These are phyloP conservation scores for Melipona quadrifasciata DNA, from an alignment of 1,140 invertebrate species.

Conservation along the genomic window DNA sequence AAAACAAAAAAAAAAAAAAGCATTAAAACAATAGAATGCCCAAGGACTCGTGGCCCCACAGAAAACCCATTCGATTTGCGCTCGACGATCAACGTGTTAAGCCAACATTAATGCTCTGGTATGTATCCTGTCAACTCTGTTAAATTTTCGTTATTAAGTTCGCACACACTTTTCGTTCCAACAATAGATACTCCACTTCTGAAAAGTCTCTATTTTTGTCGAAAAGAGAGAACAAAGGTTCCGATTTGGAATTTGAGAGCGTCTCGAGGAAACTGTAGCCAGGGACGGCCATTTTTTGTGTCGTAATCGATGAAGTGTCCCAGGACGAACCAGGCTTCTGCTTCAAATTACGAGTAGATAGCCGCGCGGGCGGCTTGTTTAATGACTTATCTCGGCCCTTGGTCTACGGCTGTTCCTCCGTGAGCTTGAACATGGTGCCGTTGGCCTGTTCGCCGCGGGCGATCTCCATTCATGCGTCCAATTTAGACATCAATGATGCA, in stretches of 20 bases:
- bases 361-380: constrained; percentile 66
- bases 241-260: background rate
- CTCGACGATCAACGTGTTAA: too few species aligned
- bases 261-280: background rate
- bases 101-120: too few species aligned
- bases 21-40: too few species aligned
- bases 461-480: constrained; percentile 68
- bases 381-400: constrained; percentile 68
- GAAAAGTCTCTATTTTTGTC: background rate
- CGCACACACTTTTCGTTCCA: background rate
- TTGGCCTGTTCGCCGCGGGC: constrained; percentile 63
- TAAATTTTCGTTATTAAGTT: background rate
- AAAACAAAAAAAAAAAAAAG: too few species aligned
- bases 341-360: constrained; percentile 66
- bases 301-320: constrained; percentile 51
- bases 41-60: too few species aligned
- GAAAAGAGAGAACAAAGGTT: too few species aligned
- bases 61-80: too few species aligned
- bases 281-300: constrained; percentile 46
- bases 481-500: constrained; percentile 71
- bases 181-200: background rate
- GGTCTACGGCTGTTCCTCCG: constrained; percentile 58
- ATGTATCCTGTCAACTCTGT: too few species aligned
- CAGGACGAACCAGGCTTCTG: constrained; percentile 62
- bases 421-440: constrained; percentile 56